Base-by-base conservation (phyloP, 1,140 invertebrate genomes). In the Helicorthomorpha holstii region DNA sequence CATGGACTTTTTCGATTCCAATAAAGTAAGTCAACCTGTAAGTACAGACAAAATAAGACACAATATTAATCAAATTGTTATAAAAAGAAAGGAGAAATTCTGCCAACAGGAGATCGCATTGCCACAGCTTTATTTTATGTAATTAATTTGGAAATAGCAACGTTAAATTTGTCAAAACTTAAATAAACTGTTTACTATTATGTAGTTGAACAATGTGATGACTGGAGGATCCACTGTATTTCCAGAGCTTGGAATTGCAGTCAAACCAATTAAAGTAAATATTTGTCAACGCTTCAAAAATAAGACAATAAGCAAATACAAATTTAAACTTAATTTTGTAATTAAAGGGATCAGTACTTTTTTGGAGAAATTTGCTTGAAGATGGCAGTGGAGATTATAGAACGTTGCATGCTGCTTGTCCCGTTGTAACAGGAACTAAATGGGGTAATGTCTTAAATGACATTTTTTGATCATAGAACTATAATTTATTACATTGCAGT, bases 401-500 rank as follows among this genome's bases (percentile, higher is more conserved):
- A 4, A 56, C 56, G 7, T 43, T 63, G 0, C 63, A 64, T 50
- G 61, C 61, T 7, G 60, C 55, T 3, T 64, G 63, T 48, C 63
- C 63, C 10, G 61, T 64, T n/a, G 27, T 59, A 1, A 27, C 43
- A 12, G 59, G 59, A 46, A 50, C 53, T 4, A 60, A 60, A 54
- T 60, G 59, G 59, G 51, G 54, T 58, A 48, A 54, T n/a, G n/a
- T n/a, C n/a, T n/a, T n/a, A n/a, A n/a, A n/a, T n/a, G n/a, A n/a
- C n/a, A n/a, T n/a, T n/a, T n/a, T n/a, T n/a, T n/a, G n/a, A n/a
- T n/a, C n/a, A n/a, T n/a, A n/a, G n/a, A n/a, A n/a, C n/a, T n/a
- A n/a, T n/a, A n/a, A n/a, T n/a, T n/a, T n/a, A n/a, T n/a, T n/a
- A n/a, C n/a, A n/a, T n/a, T n/a, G n/a, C n/a, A n/a, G n/a, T n/a